Conservation (phyloP, 2,888 invertebrate genomes). For the Alsophila aescularia region DNA sequence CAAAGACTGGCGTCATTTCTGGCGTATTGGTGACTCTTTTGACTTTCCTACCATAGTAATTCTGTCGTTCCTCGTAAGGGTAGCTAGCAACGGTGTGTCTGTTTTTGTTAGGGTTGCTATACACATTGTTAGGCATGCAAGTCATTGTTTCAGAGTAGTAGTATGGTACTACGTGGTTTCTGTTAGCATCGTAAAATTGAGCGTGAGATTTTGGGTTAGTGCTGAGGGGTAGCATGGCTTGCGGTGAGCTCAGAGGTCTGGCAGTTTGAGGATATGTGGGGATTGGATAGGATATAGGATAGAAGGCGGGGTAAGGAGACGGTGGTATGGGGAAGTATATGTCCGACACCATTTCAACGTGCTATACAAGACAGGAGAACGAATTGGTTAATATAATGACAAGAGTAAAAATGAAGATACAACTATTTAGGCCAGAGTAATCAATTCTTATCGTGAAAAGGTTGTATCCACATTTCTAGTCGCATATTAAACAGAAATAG, state of each 20-base stretch:
- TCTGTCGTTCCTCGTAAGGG: slow-evolving; percentile 66
- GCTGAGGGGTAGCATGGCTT: slow-evolving; percentile 57
- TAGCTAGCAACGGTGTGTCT: slow-evolving; percentile 69
- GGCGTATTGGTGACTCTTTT: slow-evolving; percentile 56
- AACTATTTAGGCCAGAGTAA: slow-evolving; percentile 3
- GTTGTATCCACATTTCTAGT: slow-evolving; percentile 42
- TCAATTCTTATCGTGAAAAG: background rate
- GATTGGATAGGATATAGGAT: slow-evolving; percentile 76
- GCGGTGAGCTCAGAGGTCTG: slow-evolving; percentile 65
- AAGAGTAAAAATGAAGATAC: slow-evolving; percentile 43
- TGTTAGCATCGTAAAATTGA: slow-evolving; percentile 84
- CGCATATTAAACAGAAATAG: slow-evolving; percentile 40
- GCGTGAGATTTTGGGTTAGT: slow-evolving; percentile 70
- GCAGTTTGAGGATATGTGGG: slow-evolving; percentile 29
- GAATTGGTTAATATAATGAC: slow-evolving; percentile 69
- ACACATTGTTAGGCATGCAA: slow-evolving; percentile 76
- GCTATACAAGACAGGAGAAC: slow-evolving; percentile 86
- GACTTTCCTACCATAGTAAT: slow-evolving; percentile 60
- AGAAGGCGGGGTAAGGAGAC: slow-evolving; percentile 75
- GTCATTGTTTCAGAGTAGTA: slow-evolving; percentile 78
- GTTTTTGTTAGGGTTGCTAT: slow-evolving; percentile 65
- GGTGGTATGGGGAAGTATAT: slow-evolving; percentile 86
- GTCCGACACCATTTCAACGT: slow-evolving; percentile 90
- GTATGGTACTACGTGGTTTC: slow-evolving; percentile 79
- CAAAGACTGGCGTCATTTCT: slow-evolving; percentile 58